Evolutionary conservation across 1,140 invertebrate genomes (phyloP), one percentile per base, ranked within the genome.

Genomic region (Chrysomallon squamiferum): DNA sequence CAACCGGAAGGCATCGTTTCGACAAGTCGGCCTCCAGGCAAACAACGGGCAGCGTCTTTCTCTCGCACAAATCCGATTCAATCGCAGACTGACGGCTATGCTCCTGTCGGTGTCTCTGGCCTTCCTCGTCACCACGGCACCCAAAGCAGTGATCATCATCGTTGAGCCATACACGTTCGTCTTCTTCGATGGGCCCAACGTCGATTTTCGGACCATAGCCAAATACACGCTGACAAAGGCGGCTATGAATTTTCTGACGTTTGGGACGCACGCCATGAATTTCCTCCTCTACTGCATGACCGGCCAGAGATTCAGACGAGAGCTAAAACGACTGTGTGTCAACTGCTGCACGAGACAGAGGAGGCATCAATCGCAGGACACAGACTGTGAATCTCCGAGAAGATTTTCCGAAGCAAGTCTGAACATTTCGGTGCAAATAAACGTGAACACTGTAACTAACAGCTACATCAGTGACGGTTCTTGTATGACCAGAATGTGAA

Each of bases 261-360:
- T 76, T 71, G 62, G 69, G 22, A 83, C 80, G 65, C 81, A 83
- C 68, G 66, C 73, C 33, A 71, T 79, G 11, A 83, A 83, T 50
- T 81, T 83, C 65, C 71, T 81, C 27, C 66, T 83, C 5, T 83
- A 83, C 66, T 76, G 77, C 52, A 56, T 81, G 11, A 74, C 61
- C 54, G 79, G 81, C 29, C 64, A 68, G 15, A 72, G 69, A 61
- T 83, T 83, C 63, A 50, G 81, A 0, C 66, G 68, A 54, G 72
- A 76, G 58, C 38, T 77, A n/a, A 66, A 67, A 38, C 59, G 90
- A 20, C 25, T 54, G 25, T 27, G 29, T 54, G 50, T 54, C 18
- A 27, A 15, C 50, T 27, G 22, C 9, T 13, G 15, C 50, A 22
- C 22, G 50, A 54, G 25, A 54, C n/a, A 54, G 29, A 18, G n/a